Conservation (phyloP, 2,113 vertebrate genomes). For the Excalfactoria chinensis region DNA sequence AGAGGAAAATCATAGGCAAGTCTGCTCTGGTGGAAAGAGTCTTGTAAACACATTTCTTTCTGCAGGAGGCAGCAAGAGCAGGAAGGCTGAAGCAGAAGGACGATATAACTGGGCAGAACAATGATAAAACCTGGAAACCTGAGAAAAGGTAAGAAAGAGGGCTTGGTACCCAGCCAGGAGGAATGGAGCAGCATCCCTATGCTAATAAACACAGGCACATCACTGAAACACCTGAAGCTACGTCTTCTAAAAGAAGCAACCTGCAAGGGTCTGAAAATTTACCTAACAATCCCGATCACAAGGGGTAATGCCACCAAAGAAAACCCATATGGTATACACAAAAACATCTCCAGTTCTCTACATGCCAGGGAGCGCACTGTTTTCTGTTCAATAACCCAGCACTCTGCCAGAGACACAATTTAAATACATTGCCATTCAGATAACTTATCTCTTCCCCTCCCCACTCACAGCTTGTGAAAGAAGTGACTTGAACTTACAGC, state of each 20-base stretch:
- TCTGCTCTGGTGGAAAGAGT: background rate
- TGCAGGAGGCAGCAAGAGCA: background rate
- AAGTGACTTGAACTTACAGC: constrained; percentile 18
- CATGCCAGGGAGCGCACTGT: background rate
- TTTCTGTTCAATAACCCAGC: background rate
- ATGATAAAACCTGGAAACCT: background rate
- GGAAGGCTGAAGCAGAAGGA: background rate
- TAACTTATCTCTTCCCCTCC: constrained; percentile 30
- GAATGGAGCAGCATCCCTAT: rapidly evolving
- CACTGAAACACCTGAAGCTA: background rate
- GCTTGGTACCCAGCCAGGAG: background rate
- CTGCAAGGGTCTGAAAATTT: background rate
- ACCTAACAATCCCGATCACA: background rate
- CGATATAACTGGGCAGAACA: background rate
- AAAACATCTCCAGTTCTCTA: background rate
- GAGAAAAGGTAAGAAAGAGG: background rate
- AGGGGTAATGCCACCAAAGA: background rate
- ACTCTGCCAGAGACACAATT: background rate
- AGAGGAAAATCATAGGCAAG: background rate
- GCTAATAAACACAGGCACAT: background rate
- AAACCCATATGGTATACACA: background rate
- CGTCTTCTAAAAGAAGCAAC: background rate
- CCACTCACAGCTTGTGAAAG: constrained; percentile 32
- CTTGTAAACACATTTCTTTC: background rate
- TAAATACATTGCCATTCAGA: constrained; percentile 46